Conservation (phyloP, 2,888 invertebrate genomes). For the Sphaeridia pumilis region DNA sequence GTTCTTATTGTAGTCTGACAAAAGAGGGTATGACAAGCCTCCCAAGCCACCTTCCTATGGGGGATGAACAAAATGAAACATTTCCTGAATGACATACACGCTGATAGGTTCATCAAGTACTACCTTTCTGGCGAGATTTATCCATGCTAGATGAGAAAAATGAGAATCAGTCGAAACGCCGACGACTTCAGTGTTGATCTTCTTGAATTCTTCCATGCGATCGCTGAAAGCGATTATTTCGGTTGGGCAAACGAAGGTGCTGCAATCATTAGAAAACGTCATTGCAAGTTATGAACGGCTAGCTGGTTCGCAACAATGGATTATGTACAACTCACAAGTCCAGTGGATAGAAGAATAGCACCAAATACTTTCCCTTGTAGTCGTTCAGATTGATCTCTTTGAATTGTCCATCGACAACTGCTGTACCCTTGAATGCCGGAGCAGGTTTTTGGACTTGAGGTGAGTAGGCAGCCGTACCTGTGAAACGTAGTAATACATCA, state of each 20-base stretch:
- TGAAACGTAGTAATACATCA: too few relatives aligned
- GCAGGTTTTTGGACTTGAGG: conserved; percentile 59
- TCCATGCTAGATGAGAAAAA: conserved; percentile 93
- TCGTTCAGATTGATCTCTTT: conserved; percentile 69
- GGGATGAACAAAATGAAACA: too few relatives aligned
- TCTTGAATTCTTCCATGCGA: conserved; percentile 62
- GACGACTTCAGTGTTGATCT: conserved; percentile 68
- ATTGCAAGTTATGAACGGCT: too few relatives aligned
- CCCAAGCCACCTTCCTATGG: conserved; percentile 70
- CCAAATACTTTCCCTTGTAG: conserved; percentile 81
- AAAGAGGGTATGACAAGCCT: conserved; percentile 68
- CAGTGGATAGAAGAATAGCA: conserved; percentile 85
- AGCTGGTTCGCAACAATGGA: not conserved
- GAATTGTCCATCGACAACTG: conserved; percentile 75
- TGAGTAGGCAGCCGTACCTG: conserved; percentile 1
- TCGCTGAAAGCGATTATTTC: conserved; percentile 91
- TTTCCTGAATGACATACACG: too few relatives aligned
- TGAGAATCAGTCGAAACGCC: conserved; percentile 95
- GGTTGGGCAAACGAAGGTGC: conserved; percentile 96
- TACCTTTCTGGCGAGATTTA: conserved; percentile 71
- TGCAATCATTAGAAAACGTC: too few relatives aligned
- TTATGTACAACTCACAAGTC: conserved; percentile 87
- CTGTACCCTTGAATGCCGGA: conserved; percentile 71
- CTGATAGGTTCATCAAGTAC: too few relatives aligned
- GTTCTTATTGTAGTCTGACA: conserved; percentile 78